Conservation (phyloP, 2,888 invertebrate species). For the Amiota minor region DNA sequence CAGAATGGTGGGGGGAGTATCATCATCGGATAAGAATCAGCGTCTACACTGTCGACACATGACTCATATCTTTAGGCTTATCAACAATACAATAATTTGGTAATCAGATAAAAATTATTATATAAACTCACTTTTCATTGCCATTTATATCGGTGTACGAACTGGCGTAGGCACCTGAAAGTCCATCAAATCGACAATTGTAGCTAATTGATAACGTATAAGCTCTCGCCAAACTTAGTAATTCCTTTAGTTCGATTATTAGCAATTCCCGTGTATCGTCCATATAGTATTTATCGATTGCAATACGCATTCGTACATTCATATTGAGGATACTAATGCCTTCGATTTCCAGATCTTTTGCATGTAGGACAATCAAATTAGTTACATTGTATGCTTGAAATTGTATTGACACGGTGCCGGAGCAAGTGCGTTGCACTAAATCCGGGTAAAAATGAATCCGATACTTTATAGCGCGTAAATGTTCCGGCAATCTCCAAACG, state of each 20-base stretch:
- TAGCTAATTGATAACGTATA: conserved; percentile 78
- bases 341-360: conserved; percentile 59
- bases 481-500: conserved; percentile 62
- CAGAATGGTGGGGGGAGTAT: too few relatives aligned
- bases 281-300: conserved; percentile 52
- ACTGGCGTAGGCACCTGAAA: conserved; percentile 83
- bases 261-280: conserved; percentile 73
- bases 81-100: too few relatives aligned
- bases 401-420: conserved; percentile 66
- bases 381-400: conserved; percentile 55
- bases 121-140: conserved; percentile 73
- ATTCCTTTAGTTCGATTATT: conserved; percentile 69
- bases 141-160: conserved; percentile 74
- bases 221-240: conserved; percentile 66
- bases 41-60: too few relatives aligned
- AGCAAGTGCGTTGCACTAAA: conserved; percentile 52
- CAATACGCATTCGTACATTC: conserved; percentile 68
- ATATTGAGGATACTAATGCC: conserved; percentile 64
- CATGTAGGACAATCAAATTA: conserved; percentile 66
- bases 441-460: conserved; percentile 61
- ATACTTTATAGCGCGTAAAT: conserved; percentile 61
- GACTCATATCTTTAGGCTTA: too few relatives aligned
- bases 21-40: too few relatives aligned
- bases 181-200: conserved; percentile 79
- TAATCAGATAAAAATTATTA: not conserved